These are phyloP conservation scores for Neolamprologus brichardi DNA, from an alignment of 2,113 vertebrate species.

Conservation along the genomic window DNA sequence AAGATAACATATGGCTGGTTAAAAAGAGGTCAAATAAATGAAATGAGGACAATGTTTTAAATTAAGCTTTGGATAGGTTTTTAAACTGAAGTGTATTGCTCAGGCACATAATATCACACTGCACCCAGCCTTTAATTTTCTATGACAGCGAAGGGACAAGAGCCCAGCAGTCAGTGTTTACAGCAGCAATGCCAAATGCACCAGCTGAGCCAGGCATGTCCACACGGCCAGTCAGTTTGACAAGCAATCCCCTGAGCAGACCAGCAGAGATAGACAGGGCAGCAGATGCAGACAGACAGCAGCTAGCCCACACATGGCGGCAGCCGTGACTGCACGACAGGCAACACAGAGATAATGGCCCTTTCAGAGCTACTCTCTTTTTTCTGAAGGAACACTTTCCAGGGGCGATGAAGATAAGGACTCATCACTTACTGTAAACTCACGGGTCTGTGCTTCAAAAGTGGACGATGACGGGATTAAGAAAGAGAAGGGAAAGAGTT, in stretches of 20 bases:
- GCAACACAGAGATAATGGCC: not conserved
- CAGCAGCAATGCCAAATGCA: constrained; percentile 3
- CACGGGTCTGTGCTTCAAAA: not conserved
- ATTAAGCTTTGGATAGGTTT: not conserved
- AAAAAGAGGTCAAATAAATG: not conserved
- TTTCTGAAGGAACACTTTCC: not conserved
- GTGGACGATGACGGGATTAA: not conserved
- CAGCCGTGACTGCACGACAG: not conserved
- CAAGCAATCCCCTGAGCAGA: not conserved
- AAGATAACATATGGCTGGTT: not conserved
- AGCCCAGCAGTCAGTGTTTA: not conserved
- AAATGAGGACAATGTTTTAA: not conserved
- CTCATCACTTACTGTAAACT: not conserved
- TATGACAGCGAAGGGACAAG: not conserved
- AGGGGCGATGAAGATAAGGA: not conserved
- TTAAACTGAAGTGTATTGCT: not conserved
- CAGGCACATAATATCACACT: not conserved
- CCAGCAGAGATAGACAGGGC: not conserved
- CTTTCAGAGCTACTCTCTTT: not conserved
- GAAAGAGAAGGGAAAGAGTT: not conserved
- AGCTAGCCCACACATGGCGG: not conserved
- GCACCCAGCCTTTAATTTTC: not conserved
- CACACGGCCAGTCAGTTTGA: not conserved
- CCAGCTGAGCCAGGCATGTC: not conserved
- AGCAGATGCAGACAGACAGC: constrained; percentile 13